Percentiles rank a stretch among this genome's conserved stretches.
phyloP scores from a whole-genome alignment of 2,797 vertebrate species.

The Phaenicophaeus curvirostris region DNA sequence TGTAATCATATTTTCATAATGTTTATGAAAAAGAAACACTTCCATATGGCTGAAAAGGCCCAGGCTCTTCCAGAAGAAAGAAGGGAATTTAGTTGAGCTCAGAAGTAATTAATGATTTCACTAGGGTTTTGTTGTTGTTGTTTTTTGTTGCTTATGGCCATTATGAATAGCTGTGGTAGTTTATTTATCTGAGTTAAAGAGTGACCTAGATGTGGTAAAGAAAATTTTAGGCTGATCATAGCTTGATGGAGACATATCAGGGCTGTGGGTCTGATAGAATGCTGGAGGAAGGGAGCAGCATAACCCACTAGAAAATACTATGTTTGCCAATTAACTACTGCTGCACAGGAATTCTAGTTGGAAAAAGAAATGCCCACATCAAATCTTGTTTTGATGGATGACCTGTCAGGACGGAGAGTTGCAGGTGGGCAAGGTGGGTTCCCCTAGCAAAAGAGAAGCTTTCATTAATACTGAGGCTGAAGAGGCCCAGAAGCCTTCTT shows the following conservation, averaged over 20 bases:
- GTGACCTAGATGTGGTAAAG: background rate
- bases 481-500: background rate
- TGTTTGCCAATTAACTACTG: background rate
- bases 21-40: background rate
- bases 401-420: background rate
- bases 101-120: background rate
- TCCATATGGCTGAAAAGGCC: background rate
- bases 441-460: background rate
- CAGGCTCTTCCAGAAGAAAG: background rate
- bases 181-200: background rate
- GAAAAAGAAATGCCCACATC: background rate
- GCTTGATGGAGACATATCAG: background rate
- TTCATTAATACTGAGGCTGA: background rate
- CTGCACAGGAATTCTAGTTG: background rate
- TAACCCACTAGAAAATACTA: background rate
- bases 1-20: background rate
- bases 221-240: background rate
- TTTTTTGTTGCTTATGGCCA: background rate
- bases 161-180: background rate
- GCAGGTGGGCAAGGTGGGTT: background rate
- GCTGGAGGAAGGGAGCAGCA: background rate
- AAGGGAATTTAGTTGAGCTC: background rate
- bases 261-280: background rate
- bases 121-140: background rate
- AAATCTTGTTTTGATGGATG: background rate